Percentiles rank a stretch among this genome's conserved stretches.
phyloP scores from a whole-genome alignment of 2,888 invertebrate genomes.

The Coenonympha glycerion region DNA sequence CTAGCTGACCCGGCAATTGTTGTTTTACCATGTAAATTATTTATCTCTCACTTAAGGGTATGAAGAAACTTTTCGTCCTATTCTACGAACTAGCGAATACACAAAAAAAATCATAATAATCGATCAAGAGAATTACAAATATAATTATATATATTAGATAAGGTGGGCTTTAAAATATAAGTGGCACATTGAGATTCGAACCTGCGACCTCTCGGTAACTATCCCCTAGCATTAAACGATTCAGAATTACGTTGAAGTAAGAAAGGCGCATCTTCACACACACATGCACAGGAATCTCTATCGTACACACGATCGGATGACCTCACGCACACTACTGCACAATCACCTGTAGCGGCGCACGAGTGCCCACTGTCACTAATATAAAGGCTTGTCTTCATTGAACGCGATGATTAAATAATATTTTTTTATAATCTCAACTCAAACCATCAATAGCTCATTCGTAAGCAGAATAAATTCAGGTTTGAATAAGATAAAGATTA shows the following conservation, averaged over 20 bases:
- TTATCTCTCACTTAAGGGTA: too few species aligned
- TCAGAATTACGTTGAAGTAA: not conserved
- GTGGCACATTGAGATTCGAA: too few species aligned
- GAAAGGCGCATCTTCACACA: constrained; percentile 28
- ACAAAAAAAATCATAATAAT: too few species aligned
- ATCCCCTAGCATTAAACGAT: constrained; percentile 5
- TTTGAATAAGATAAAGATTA: too few species aligned
- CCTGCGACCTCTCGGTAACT: too few species aligned
- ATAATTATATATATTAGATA: too few species aligned
- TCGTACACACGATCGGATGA: constrained; percentile 45
- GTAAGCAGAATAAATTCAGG: not conserved
- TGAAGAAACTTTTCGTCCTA: too few species aligned
- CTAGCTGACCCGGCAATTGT: too few species aligned
- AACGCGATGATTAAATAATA: not conserved
- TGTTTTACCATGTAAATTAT: too few species aligned
- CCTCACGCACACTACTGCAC: constrained; percentile 59
- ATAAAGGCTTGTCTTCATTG: constrained; percentile 36
- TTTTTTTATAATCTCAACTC: not conserved
- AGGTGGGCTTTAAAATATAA: too few species aligned
- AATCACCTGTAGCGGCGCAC: constrained; percentile 65
- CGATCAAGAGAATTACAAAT: too few species aligned
- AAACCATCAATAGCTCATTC: not conserved
- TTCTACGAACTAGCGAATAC: too few species aligned
- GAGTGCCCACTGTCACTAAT: constrained; percentile 67
- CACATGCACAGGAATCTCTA: constrained; percentile 30